phyloP scores from a whole-genome alignment of 2,797 vertebrate species.

The Acrossocheilus wenchowensis region DNA sequence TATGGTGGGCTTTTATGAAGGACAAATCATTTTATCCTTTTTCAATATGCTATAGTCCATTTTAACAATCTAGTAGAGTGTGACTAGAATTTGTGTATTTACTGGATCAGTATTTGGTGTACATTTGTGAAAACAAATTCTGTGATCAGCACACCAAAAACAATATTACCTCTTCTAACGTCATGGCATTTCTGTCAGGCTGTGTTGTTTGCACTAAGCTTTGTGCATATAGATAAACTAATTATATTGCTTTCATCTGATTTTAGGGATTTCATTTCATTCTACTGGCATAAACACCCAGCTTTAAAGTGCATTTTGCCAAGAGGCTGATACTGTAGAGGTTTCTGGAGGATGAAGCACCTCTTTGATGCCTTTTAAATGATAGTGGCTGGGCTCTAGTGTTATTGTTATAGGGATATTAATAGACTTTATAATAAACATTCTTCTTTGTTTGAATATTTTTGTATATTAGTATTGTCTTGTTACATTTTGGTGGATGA shows the following conservation, averaged over 20 bases:
- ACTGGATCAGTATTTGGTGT: conserved; percentile 13
- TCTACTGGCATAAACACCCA: background rate
- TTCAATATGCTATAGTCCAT: background rate
- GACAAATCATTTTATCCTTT: background rate
- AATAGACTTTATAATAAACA: conserved; percentile 36
- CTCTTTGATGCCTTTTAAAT: background rate
- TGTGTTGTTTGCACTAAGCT: background rate
- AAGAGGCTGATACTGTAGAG: background rate
- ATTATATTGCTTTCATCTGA: background rate
- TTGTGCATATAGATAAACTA: background rate
- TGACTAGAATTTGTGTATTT: background rate
- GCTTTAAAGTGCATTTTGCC: background rate
- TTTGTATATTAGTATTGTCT: conserved; percentile 3
- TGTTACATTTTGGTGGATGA: background rate
- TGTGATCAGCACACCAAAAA: background rate
- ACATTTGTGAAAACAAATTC: background rate
- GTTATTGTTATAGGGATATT: background rate
- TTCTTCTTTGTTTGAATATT: background rate
- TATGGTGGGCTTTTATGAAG: conserved; percentile 10
- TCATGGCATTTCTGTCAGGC: background rate
- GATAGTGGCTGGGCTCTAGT: background rate
- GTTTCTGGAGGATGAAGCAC: background rate
- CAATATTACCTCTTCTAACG: conserved; percentile 17
- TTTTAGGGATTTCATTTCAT: background rate
- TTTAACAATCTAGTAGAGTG: background rate